A percentile compares a stretch with the other conserved stretches of the same genome.
These are phyloP conservation scores for Bicyclus anynana DNA, from an alignment of 1,140 invertebrate genomes.

Conservation along the genomic window DNA sequence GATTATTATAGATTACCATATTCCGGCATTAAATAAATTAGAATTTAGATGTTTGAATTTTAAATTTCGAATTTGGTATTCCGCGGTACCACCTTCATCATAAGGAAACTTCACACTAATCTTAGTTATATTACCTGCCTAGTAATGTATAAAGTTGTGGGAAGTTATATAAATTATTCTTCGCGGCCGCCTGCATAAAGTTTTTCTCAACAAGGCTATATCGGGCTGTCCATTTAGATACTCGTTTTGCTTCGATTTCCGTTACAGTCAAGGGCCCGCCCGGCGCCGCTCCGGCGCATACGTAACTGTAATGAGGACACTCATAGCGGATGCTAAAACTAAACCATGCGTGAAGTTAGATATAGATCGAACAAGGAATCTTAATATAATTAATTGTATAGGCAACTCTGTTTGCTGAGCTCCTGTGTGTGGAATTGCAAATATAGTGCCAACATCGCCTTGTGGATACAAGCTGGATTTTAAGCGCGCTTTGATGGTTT, in stretches of 20 bases:
- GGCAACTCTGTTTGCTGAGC: not conserved
- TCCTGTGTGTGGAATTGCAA: not conserved
- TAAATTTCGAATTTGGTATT: no score
- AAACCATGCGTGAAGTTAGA: constrained; percentile 19
- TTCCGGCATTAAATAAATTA: no score
- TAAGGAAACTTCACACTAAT: no score
- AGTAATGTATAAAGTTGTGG: no score
- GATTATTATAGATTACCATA: no score
- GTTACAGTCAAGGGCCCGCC: constrained; percentile 21
- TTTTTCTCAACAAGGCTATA: constrained; percentile 8
- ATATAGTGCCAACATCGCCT: no score
- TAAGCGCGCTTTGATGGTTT: no score
- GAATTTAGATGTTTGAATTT: no score
- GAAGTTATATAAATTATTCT: not conserved
- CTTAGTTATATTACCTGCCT: no score
- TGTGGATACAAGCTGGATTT: no score
- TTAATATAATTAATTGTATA: not conserved
- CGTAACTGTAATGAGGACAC: constrained; percentile 17
- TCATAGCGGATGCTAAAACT: constrained; percentile 20
- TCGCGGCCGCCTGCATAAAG: not conserved
- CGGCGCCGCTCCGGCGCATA: constrained; percentile 17
- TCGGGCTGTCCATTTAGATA: constrained; percentile 8
- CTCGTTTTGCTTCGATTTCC: constrained; percentile 13
- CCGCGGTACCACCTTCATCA: no score
- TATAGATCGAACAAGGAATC: not conserved